Evolutionary conservation across 23 tunicate genomes (phyloP).

Genomic region (Pegea sp.): DNA sequence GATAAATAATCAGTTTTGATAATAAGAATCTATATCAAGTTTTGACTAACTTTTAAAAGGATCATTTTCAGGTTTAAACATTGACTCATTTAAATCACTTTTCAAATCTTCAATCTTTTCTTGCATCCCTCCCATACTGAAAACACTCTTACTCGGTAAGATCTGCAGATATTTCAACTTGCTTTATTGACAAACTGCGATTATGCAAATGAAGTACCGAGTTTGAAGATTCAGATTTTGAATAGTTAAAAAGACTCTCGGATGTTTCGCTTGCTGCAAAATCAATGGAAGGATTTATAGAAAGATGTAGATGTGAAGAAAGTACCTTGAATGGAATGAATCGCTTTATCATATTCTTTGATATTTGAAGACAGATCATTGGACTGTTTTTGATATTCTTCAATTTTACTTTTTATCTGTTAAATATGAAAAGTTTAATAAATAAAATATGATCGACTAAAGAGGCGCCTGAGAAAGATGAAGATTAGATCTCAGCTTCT

Average conservation of each 20-base stretch:
- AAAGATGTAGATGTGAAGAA: neutral
- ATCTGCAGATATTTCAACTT: constrained; percentile 2
- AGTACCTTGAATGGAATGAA: constrained; percentile 42
- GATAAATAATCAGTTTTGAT: too few relatives aligned
- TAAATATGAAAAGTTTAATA: too few relatives aligned
- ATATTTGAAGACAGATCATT: constrained; percentile 54
- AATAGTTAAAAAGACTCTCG: too few relatives aligned
- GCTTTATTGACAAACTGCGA: neutral
- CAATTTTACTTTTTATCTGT: constrained; percentile 28
- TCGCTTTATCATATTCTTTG: constrained; percentile 69
- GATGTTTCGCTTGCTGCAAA: too few relatives aligned
- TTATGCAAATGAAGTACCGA: too few relatives aligned
- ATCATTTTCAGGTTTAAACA: constrained; percentile 2
- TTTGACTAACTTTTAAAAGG: too few relatives aligned
- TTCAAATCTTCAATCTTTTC: constrained; percentile 40
- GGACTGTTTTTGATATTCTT: constrained; percentile 20
- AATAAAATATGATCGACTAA: too few relatives aligned
- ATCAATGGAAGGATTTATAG: too few relatives aligned
- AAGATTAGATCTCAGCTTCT: too few relatives aligned
- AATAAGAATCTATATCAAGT: too few relatives aligned
- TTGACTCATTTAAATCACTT: constrained; percentile 6
- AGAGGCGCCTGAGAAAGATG: too few relatives aligned
- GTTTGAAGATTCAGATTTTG: too few relatives aligned
- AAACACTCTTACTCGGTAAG: constrained; percentile 35
- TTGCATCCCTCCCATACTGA: constrained; percentile 71